phyloP scores from a whole-genome alignment of 92 coral and sea anemone species.

The Porites lobata region DNA sequence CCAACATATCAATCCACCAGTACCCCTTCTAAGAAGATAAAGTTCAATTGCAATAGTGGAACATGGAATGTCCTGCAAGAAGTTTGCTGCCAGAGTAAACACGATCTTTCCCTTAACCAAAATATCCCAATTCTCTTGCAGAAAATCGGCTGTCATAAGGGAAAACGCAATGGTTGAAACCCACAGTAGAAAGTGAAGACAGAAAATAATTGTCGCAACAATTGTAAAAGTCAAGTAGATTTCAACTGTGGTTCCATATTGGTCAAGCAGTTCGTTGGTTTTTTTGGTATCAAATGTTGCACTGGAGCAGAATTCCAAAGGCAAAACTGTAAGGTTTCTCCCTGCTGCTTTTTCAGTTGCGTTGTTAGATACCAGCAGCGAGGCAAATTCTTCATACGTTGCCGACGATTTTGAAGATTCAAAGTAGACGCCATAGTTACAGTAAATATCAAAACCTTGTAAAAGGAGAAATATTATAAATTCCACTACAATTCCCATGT shows the following conservation, averaged over 20 bases:
- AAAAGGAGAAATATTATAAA: conserved; percentile 84
- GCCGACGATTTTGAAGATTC: conserved; percentile 67
- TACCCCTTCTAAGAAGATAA: conserved; percentile 88
- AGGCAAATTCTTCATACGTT: conserved; percentile 58
- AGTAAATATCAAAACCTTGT: conserved; percentile 93
- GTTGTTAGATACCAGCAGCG: conserved; percentile 49
- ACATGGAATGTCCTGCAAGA: conserved; percentile 90
- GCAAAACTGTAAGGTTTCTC: conserved; percentile 56
- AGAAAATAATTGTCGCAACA: conserved; percentile 79
- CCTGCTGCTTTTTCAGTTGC: conserved; percentile 16
- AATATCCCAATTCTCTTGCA: conserved; percentile 88
- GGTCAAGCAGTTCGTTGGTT: conserved; percentile 57
- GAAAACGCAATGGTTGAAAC: conserved; percentile 78
- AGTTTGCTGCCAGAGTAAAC: conserved; percentile 88
- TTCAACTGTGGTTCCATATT: conserved; percentile 62
- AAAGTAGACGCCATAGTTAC: conserved; percentile 72
- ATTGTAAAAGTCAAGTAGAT: conserved; percentile 78
- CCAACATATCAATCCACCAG: conserved; percentile 89
- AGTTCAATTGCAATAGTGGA: conserved; percentile 91
- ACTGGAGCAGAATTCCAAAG: conserved; percentile 80
- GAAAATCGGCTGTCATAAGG: conserved; percentile 77
- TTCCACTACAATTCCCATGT: conserved; percentile 84
- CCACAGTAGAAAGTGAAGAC: conserved; percentile 88
- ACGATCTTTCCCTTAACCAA: conserved; percentile 79
- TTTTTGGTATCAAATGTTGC: conserved; percentile 77